A percentile compares a stretch with the other conserved stretches of the same genome.
Conservation (phyloP, 2,888 invertebrate species). For the Agrypnus murinus region DNA sequence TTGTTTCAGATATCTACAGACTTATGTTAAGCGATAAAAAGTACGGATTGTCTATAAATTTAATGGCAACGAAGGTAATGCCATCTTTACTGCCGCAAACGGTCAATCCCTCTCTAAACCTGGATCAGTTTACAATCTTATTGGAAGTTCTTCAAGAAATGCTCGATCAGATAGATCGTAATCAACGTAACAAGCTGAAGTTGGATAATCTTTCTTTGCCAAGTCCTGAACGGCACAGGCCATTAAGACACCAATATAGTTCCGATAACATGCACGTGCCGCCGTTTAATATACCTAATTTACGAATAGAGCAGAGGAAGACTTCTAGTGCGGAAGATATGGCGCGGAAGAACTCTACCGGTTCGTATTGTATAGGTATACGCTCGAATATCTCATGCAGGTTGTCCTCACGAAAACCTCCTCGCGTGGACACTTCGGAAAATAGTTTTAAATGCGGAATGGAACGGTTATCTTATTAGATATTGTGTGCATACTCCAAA, state of each 20-base stretch:
- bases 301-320: constrained; percentile 89
- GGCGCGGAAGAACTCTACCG: constrained; percentile 90
- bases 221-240: constrained; percentile 84
- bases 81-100: constrained; percentile 94
- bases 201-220: constrained; percentile 85
- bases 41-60: constrained; percentile 90
- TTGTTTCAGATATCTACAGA: constrained; percentile 89
- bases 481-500: too few species aligned
- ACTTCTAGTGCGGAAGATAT: constrained; percentile 94
- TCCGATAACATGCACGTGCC: constrained; percentile 90
- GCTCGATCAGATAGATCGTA: constrained; percentile 91
- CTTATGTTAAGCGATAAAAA: constrained; percentile 92
- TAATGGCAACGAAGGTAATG: constrained; percentile 96
- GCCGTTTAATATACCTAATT: constrained; percentile 91
- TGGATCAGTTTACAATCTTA: constrained; percentile 87
- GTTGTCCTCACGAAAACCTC: too few species aligned
- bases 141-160: constrained; percentile 93
- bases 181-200: constrained; percentile 92
- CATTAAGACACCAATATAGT: constrained; percentile 86
- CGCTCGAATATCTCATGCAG: too few species aligned
- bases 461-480: too few species aligned
- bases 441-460: too few species aligned
- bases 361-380: constrained; percentile 65
- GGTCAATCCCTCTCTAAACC: constrained; percentile 88
- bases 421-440: too few species aligned